phyloP scores from a whole-genome alignment of 2,888 invertebrate genomes.

The Acanthosepion esculentum region DNA sequence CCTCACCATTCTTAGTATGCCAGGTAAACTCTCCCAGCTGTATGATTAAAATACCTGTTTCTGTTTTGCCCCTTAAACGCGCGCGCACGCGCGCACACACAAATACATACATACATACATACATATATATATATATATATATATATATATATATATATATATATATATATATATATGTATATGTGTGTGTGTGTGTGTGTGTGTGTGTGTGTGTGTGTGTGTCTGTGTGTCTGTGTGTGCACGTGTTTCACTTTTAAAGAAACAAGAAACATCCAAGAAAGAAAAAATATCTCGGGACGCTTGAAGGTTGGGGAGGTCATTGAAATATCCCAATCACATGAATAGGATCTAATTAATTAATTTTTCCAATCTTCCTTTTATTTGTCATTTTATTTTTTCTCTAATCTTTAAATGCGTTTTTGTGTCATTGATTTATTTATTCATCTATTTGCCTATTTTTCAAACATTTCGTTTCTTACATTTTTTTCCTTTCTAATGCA shows the following conservation, averaged over 20 bases:
- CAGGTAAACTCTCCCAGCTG: no score
- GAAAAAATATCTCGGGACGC: background rate
- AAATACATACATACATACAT: background rate
- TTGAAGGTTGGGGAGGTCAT: background rate
- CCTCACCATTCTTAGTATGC: no score
- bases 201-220: background rate
- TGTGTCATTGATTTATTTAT: constrained; percentile 10
- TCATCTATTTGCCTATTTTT: background rate
- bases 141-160: background rate
- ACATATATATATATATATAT: background rate
- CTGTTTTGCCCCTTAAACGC: background rate
- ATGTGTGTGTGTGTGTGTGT: no score
- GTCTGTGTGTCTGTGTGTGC: background rate
- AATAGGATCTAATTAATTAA: constrained; percentile 11
- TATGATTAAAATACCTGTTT: no score
- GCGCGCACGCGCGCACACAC: background rate
- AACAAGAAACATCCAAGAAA: background rate
- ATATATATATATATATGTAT: background rate
- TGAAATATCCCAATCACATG: constrained; percentile 3
- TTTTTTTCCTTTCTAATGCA: background rate
- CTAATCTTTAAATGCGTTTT: background rate
- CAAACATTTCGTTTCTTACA: background rate
- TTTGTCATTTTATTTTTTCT: background rate
- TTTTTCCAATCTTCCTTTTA: background rate
- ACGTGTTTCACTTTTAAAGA: background rate